A percentile compares a stretch with the other conserved stretches of the same genome.
These are phyloP conservation scores for Xerus rutilus DNA, from an alignment of 2,797 vertebrate genomes.

Conservation along the genomic window DNA sequence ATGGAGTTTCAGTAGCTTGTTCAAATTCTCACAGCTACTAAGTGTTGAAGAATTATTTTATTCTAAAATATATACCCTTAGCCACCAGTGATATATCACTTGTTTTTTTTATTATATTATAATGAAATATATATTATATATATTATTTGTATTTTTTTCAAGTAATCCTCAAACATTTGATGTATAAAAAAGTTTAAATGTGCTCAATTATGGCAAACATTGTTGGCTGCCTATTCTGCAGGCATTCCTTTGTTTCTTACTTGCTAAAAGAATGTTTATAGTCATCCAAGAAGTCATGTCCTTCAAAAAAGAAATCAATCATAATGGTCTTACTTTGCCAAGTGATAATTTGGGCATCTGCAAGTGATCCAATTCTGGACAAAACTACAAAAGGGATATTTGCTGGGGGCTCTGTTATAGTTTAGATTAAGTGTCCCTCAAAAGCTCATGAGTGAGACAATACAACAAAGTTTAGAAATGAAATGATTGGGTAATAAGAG, in stretches of 20 bases:
- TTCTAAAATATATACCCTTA: neutral
- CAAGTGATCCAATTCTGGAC: neutral
- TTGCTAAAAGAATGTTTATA: slow-evolving; percentile 13
- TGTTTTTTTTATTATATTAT: too few relatives aligned
- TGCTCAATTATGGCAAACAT: neutral
- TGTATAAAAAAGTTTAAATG: neutral
- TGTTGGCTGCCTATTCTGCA: neutral
- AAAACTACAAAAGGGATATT: neutral
- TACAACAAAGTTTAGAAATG: too few relatives aligned
- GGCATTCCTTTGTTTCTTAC: neutral
- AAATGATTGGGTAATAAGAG: too few relatives aligned
- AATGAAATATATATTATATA: too few relatives aligned
- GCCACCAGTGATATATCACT: neutral
- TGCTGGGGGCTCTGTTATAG: neutral
- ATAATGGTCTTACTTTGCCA: neutral
- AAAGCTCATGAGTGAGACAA: too few relatives aligned
- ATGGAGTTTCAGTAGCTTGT: neutral
- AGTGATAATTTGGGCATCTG: neutral
- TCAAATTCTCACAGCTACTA: slow-evolving; percentile 2
- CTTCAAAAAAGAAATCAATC: slow-evolving; percentile 19
- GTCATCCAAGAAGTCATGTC: neutral
- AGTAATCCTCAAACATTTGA: slow-evolving; percentile 31
- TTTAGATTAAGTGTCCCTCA: too few relatives aligned
- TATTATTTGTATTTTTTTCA: neutral
- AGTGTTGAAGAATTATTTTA: slow-evolving; percentile 19